Conservation (phyloP, 1,140 invertebrate species). For the Polypedilum vanderplanki region DNA sequence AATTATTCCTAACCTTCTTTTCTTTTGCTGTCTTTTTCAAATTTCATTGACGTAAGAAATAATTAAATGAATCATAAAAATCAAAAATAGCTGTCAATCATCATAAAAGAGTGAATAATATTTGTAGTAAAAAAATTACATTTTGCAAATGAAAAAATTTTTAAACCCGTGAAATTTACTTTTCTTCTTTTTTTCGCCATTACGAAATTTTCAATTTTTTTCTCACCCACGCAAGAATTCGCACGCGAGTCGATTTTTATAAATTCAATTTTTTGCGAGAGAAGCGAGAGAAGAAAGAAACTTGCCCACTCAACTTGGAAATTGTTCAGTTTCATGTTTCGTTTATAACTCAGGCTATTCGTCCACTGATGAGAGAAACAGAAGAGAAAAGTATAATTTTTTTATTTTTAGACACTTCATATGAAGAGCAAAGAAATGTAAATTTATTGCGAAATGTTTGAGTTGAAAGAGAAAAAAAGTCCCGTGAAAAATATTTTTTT, state of each 20-base stretch:
- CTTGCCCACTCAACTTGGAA: background rate
- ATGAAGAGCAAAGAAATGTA: background rate
- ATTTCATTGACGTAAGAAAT: too few relatives aligned
- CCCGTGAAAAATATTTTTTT: background rate
- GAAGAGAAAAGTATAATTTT: too few relatives aligned
- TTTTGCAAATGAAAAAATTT: too few relatives aligned
- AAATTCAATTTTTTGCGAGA: background rate
- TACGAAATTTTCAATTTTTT: constrained; percentile 17
- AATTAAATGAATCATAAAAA: too few relatives aligned
- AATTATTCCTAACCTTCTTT: too few relatives aligned
- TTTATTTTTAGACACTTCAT: constrained; percentile 20
- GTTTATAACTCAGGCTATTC: constrained; percentile 16
- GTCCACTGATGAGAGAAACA: background rate
- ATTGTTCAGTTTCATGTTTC: constrained; percentile 14
- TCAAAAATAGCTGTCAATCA: too few relatives aligned
- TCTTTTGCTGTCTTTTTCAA: too few relatives aligned
- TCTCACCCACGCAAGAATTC: background rate
- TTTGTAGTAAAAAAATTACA: too few relatives aligned
- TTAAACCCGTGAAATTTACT: background rate
- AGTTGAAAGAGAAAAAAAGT: background rate
- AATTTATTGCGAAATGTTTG: constrained; percentile 5
- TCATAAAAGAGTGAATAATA: too few relatives aligned
- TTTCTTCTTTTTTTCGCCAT: background rate
- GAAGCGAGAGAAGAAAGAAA: background rate
- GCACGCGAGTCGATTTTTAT: background rate